Base-by-base conservation (phyloP, 2,888 invertebrate species). In the Hydraecia micacea region DNA sequence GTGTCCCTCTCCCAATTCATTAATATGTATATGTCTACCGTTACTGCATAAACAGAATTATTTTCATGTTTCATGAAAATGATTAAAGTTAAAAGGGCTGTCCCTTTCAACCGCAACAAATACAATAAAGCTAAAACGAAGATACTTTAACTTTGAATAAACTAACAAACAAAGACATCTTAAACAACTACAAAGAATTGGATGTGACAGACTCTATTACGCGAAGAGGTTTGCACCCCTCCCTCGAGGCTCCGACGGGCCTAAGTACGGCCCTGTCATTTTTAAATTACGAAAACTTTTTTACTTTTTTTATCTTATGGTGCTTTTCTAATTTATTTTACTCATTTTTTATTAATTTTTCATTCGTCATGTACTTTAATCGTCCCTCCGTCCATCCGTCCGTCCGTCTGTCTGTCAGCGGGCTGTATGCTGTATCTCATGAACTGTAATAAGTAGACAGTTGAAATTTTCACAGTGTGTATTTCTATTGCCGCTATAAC, bases 131-230 rank as follows among this genome's bases (percentile, higher is more conserved):
- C 28, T 70, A 65, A 73, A 83, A 72, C 42, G 55, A 73, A 76
- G 52, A 77, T 69, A 75, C 63, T 77, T 68, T 36, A 77, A 68
- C 62, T n/a, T 63, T 67, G 55, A 58, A 36, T 66, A 83, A 70
- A 69, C 60, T 83, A 87, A 87, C 67, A 79, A 83, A 81, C 65
- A 84, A 73, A 74, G 88, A 83, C 86, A 73, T 76, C 77, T 77
- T 65, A 82, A 74, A 74, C 55, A 77, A 68, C 75, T 75, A 70
- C 79, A 87, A 87, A 78, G 83, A 73, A 65, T 80, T 87, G 80
- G 55, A 52, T 62, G 62, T 80, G 80, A 86, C 87, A 79, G 78
- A 42, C 9, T 28, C 28, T 75, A 79, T 83, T 85, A 79, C 68
- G 60, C 58, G 46, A 21, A 75, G 52, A 75, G 39, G 63, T 69